These are phyloP conservation scores for Mesembrinibis cayennensis DNA, from an alignment of 2,113 vertebrate species.

Conservation along the genomic window DNA sequence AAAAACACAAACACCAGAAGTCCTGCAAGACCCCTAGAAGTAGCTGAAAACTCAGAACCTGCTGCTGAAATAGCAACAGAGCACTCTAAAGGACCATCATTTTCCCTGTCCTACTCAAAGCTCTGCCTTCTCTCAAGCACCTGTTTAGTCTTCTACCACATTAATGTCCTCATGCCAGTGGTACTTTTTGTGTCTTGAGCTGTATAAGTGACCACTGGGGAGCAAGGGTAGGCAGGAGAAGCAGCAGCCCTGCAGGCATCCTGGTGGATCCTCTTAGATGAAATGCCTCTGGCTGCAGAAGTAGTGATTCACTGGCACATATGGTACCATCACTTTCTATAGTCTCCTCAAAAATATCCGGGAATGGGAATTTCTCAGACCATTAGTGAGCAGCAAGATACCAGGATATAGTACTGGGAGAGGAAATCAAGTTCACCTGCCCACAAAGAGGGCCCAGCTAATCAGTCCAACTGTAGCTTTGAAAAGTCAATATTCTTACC, in stretches of 20 bases:
- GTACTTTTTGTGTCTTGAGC: not conserved
- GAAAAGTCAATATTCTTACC: not conserved
- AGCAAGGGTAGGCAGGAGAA: not conserved
- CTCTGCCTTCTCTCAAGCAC: not conserved
- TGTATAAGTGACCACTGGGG: fast-evolving
- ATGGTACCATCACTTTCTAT: fast-evolving
- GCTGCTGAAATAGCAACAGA: not conserved
- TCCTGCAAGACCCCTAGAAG: not conserved
- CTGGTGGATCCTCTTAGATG: not conserved
- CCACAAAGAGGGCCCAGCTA: not conserved
- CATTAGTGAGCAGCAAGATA: not conserved
- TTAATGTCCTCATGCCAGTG: not conserved
- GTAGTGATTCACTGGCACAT: not conserved
- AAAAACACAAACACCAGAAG: not conserved
- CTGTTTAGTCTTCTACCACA: not conserved
- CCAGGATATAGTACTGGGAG: not conserved
- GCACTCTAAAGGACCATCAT: not conserved
- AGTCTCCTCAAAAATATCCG: not conserved
- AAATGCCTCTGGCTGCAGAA: not conserved
- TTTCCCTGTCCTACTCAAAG: not conserved
- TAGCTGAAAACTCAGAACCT: not conserved
- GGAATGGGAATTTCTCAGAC: not conserved
- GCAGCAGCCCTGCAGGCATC: not conserved
- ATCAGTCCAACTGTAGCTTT: not conserved
- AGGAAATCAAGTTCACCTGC: not conserved